Percentiles rank a stretch among this genome's conserved stretches.
phyloP scores from a whole-genome alignment of 2,797 vertebrate genomes.

The Toxotes lorentzi region DNA sequence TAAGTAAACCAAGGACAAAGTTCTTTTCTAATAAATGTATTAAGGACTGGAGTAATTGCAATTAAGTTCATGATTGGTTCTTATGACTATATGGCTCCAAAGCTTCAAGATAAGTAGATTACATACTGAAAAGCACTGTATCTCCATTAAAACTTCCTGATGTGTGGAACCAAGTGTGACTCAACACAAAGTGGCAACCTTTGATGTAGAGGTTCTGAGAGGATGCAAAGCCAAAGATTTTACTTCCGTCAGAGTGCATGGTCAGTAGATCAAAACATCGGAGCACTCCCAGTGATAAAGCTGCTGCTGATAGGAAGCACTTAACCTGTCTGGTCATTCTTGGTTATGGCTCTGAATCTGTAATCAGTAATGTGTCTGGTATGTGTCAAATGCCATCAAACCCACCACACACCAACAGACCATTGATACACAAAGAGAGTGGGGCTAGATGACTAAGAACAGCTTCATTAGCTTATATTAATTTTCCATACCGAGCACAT shows the following conservation, averaged over 20 bases:
- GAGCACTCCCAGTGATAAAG: constrained; percentile 69
- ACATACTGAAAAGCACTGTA: not conserved
- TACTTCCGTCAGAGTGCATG: constrained; percentile 37
- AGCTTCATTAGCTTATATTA: not conserved
- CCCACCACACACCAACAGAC: constrained; percentile 45
- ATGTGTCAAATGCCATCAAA: constrained; percentile 76
- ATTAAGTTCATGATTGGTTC: not conserved
- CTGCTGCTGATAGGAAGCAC: constrained; percentile 79
- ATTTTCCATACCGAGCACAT: not conserved
- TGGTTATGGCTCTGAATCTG: constrained; percentile 73
- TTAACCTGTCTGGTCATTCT: constrained; percentile 78
- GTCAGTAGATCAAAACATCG: constrained; percentile 75
- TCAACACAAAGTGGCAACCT: constrained; percentile 12
- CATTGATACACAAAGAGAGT: constrained; percentile 15
- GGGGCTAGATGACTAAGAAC: not conserved
- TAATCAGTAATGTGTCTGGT: constrained; percentile 77
- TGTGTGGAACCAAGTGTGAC: not conserved
- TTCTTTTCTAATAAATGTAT: not conserved
- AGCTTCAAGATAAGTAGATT: not conserved
- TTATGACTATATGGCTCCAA: not conserved
- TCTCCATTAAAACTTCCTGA: not conserved
- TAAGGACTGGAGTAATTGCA: not conserved
- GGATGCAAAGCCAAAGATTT: constrained; percentile 20
- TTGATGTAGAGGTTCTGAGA: constrained; percentile 15
- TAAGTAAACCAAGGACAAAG: not conserved